Evolutionary conservation across 2,888 invertebrate genomes (phyloP), one percentile per base, ranked within the genome.

Genomic region (Lithodes maja): DNA sequence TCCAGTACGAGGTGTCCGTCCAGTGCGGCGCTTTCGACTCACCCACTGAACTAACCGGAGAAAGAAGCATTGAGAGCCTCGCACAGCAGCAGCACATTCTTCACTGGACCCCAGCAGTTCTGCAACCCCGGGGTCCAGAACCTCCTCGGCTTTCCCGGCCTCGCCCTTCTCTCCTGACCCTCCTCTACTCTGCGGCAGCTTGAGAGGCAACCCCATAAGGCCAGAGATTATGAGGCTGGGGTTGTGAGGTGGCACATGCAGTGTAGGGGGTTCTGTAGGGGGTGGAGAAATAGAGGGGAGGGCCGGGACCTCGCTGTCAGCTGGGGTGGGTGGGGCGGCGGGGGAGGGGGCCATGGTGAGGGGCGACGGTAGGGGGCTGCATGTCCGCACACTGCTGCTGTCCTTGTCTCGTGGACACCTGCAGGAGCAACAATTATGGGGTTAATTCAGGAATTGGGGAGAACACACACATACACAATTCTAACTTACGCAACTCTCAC

Each of bases 31-130:
- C 69, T 91, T 91, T 68, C 87, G 84, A 1, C 91, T 87, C 69
- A 91, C 68, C 91, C 91, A 91, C 68, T 91, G 89, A 49, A 90
- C 86, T 7, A 91, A 71, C 7, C 89, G 89, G 61, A 87, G 79
- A 53, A 86, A 89, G 81, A 91, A 84, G 50, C 87, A 85, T 53
- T 91, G 91, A 2, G 89, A 91, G 1, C 79, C 84, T 53, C 87
- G 75, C 15, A 89, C 81, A 3, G 88, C 85, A n/a, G 84, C 84
- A 12, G 84, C 81, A 50, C 89, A 61, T 69, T 90, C 89, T 53
- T 90, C 91, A 12, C 86, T 89, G 12, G 85, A 17, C 33, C 89
- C 89, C 82, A 89, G 83, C 49, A 89, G 78, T 49, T 89, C 85
- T 12, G 85, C 89, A 15, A 86, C 85, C 12, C 89, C 85, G 3